These are phyloP conservation scores for Babyrousa celebensis DNA, from an alignment of 2,797 vertebrate species.

Conservation along the genomic window DNA sequence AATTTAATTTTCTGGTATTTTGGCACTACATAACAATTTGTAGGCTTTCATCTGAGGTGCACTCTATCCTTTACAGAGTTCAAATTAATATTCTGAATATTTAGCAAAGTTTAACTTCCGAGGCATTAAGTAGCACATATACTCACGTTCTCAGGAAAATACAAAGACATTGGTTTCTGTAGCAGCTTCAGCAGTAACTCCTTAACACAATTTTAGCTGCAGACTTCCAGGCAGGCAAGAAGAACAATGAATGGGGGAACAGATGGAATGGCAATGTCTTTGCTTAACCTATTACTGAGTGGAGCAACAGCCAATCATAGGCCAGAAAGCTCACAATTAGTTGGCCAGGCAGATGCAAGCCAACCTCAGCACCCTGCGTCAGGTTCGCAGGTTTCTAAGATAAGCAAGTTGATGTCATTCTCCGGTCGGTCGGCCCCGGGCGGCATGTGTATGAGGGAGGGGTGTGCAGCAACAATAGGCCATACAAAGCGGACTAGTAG, in stretches of 20 bases:
- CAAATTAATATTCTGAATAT: slow-evolving; percentile 41
- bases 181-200: slow-evolving; percentile 92
- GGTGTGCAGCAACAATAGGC: slow-evolving; percentile 95
- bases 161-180: slow-evolving; percentile 93
- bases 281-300: slow-evolving; percentile 93
- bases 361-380: slow-evolving; percentile 92
- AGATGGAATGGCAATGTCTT: slow-evolving; percentile 95
- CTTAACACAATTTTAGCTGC: slow-evolving; percentile 92
- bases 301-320: slow-evolving; percentile 92
- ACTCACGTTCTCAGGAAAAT: slow-evolving; percentile 92
- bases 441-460: slow-evolving; percentile 95
- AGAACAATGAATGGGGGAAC: slow-evolving; percentile 94
- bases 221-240: slow-evolving; percentile 92
- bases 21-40: slow-evolving; percentile 44
- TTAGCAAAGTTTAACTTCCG: slow-evolving; percentile 82
- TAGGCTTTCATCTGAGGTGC: slow-evolving; percentile 39
- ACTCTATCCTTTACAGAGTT: slow-evolving; percentile 55
- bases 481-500: slow-evolving; percentile 94
- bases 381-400: slow-evolving; percentile 93
- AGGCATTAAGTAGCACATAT: slow-evolving; percentile 83
- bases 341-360: slow-evolving; percentile 93
- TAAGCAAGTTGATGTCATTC: slow-evolving; percentile 95
- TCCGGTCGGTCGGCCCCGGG: slow-evolving; percentile 92
- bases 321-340: slow-evolving; percentile 92
- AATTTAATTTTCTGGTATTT: slow-evolving; percentile 25